Evolutionary conservation across 1,140 invertebrate genomes (phyloP), one percentile per base, ranked within the genome.

Genomic region (Onthophagus taurus): DNA sequence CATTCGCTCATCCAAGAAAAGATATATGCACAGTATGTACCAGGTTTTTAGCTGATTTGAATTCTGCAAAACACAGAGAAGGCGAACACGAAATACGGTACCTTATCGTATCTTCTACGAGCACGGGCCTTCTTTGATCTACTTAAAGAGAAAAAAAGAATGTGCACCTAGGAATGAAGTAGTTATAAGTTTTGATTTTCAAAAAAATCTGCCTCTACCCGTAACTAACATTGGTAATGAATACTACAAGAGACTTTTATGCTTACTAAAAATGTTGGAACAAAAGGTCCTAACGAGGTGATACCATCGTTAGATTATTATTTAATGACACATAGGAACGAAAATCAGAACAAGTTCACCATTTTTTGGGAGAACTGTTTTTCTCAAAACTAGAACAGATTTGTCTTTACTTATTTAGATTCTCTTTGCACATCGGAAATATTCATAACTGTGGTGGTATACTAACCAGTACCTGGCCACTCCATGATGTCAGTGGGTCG

Each of bases 201-300:
- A 33, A 43, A 31, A 33, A 43, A 43, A n/a, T 20, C 5, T 43
- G 11, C 19, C 29, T 2, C 3, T 43, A 19, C 30, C 42, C 3
- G 42, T 43, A 3, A 33, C 30, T 8, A 43, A 43, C 12, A 26
- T 33, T 6, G 14, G n/a, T 12, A 30, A 43, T 34, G 42, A 43
- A 16, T 43, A 33, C 23, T 43, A 43, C 16, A 20, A 20, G 9
- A 31, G 42, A 11, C 44, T 30, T 44, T 35, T 18, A 2, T 34
- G 16, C 34, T 36, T 24, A 17, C 42, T 14, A 33, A 44, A 23
- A 3, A 45, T 31, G 38, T 45, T 37, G 17, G 18, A 30, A 3
- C 5, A 16, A 41, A 45, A n/a, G 36, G 44, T 2, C 35, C 36
- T 11, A 45, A 45, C 14, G 44, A 45, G 20, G 36, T 45, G 3